A percentile compares a stretch with the other conserved stretches of the same genome.
Conservation (phyloP, 2,888 invertebrate species). For the Psylliodes chrysocephalus region DNA sequence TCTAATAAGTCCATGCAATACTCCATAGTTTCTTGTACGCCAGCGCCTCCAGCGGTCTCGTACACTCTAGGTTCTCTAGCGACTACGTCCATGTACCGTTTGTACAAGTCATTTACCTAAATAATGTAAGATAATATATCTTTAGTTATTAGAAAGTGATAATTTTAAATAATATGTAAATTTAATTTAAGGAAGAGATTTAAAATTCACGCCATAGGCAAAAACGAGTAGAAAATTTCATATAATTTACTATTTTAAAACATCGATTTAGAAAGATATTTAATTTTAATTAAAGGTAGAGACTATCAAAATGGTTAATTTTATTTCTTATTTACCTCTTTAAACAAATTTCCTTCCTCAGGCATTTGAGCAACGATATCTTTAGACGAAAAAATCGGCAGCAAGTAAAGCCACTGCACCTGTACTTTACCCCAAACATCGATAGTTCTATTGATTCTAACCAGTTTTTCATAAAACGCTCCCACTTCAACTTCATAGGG, state of each 20-base stretch:
- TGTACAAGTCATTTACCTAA: slow-evolving; percentile 72
- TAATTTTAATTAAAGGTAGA: too few species aligned
- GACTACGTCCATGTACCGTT: slow-evolving; percentile 72
- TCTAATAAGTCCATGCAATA: slow-evolving; percentile 77
- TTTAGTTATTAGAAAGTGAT: too few species aligned
- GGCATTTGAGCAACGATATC: slow-evolving; percentile 89
- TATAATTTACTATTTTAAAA: too few species aligned
- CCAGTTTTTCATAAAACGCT: slow-evolving; percentile 80
- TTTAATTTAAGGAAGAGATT: too few species aligned
- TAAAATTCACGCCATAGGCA: too few species aligned
- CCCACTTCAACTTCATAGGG: slow-evolving; percentile 78
- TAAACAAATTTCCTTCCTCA: slow-evolving; percentile 82
- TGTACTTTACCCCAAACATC: slow-evolving; percentile 90
- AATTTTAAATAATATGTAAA: too few species aligned
- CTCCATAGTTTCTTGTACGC: slow-evolving; percentile 76
- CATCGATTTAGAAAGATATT: too few species aligned
- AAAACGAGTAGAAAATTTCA: too few species aligned
- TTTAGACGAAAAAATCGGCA: slow-evolving; percentile 88
- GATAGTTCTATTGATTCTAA: slow-evolving; percentile 75
- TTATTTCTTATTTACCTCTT: slow-evolving; percentile 69
- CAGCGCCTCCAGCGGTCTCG: slow-evolving; percentile 73
- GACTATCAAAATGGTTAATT: too few species aligned
- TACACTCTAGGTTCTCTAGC: slow-evolving; percentile 73
- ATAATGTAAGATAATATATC: too few species aligned
- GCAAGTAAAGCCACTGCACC: slow-evolving; percentile 85